Evolutionary conservation across 2,113 vertebrate genomes (phyloP).

Genomic region (Spermophilus dauricus): DNA sequence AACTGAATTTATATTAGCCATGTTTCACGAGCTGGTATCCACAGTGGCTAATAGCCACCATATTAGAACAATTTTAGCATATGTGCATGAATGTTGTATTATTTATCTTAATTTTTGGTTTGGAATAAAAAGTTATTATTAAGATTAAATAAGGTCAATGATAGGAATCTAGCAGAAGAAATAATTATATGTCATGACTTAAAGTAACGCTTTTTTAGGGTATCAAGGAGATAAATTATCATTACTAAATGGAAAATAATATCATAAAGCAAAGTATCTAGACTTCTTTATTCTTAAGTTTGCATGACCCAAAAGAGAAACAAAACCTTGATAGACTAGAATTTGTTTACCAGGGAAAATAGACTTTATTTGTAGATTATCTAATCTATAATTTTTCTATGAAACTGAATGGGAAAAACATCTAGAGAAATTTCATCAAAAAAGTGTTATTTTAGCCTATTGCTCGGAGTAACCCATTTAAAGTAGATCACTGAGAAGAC

Average conservation of each 20-base stretch:
- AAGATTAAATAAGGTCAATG: not conserved
- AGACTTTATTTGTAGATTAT: conserved; percentile 24
- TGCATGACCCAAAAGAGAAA: not conserved
- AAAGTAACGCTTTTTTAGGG: not conserved
- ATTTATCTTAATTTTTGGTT: not conserved
- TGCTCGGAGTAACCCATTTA: not conserved
- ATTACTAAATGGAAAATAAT: not conserved
- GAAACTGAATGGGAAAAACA: not conserved
- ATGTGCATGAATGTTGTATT: not conserved
- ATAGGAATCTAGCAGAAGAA: not conserved
- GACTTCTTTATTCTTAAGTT: not conserved
- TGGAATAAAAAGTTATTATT: not conserved
- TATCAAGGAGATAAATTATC: not conserved
- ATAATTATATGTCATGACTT: not conserved
- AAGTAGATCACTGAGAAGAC: conserved; percentile 21
- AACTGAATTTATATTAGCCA: not conserved
- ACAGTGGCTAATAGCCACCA: not conserved
- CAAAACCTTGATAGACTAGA: not conserved
- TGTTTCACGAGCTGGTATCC: not conserved
- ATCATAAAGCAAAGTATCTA: not conserved
- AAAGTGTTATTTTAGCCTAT: not conserved
- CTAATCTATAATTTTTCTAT: not conserved
- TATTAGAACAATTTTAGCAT: not conserved
- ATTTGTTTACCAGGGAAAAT: not conserved
- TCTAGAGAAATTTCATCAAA: not conserved